These are phyloP conservation scores for Peromyscus leucopus DNA, from an alignment of 2,113 vertebrate genomes.

Conservation along the genomic window DNA sequence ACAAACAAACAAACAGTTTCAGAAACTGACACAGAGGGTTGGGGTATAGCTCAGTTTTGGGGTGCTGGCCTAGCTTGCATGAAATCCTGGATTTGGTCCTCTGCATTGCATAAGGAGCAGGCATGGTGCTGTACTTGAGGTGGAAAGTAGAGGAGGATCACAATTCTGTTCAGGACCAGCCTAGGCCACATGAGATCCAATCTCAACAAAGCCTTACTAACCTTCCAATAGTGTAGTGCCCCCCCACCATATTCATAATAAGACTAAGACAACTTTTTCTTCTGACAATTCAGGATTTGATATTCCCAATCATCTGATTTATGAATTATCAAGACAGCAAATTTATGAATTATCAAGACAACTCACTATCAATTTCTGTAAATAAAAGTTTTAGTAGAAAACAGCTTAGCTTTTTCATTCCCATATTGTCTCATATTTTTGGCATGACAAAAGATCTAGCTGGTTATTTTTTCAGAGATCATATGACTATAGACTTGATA, in stretches of 20 bases:
- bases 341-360: slow-evolving; percentile 4
- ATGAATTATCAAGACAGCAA: slow-evolving; percentile 1
- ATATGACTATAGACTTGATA: background rate
- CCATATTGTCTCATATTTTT: background rate
- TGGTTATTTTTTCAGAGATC: background rate
- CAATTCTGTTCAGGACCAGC: background rate
- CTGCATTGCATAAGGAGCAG: background rate
- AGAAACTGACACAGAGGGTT: background rate
- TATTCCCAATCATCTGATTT: background rate
- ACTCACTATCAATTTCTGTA: background rate
- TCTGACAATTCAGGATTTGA: background rate
- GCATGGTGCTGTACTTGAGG: background rate
- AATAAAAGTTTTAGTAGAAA: background rate
- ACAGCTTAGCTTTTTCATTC: background rate
- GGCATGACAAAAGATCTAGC: background rate
- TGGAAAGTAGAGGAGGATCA: background rate
- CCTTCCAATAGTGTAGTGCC: background rate
- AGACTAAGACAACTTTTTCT: background rate
- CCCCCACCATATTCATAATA: background rate
- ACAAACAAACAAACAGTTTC: background rate
- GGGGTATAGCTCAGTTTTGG: background rate
- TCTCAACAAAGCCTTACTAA: background rate
- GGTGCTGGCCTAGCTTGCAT: background rate
- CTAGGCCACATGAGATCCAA: background rate
- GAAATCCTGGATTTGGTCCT: background rate